phyloP scores from a whole-genome alignment of 2,113 vertebrate species.

The Neotoma lepida region DNA sequence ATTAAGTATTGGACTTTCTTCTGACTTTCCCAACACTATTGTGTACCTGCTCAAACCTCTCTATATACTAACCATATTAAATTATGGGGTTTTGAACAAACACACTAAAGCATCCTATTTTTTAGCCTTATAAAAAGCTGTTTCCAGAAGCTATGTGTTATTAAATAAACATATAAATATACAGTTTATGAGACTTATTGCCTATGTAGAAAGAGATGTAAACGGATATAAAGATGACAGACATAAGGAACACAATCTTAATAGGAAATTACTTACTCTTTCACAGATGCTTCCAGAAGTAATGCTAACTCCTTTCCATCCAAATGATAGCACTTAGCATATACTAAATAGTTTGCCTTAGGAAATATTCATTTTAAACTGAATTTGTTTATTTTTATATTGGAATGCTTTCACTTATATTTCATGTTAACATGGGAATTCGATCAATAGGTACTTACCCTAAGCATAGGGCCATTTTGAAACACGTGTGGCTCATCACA shows the following conservation, averaged over 20 bases:
- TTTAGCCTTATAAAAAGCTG: not conserved
- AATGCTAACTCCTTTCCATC: not conserved
- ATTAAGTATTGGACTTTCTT: not conserved
- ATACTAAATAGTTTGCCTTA: not conserved
- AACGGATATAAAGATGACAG: not conserved
- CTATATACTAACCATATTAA: not conserved
- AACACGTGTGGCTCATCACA: slow-evolving; percentile 95
- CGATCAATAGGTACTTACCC: slow-evolving; percentile 85
- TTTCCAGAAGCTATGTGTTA: not conserved
- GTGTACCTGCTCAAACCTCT: not conserved
- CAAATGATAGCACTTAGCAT: not conserved
- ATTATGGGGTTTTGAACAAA: not conserved
- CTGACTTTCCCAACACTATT: not conserved
- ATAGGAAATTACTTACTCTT: not conserved
- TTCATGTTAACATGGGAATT: not conserved
- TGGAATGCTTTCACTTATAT: not conserved
- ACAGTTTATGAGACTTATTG: not conserved
- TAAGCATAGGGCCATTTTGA: slow-evolving; percentile 94
- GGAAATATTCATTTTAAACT: not conserved
- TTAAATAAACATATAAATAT: not conserved
- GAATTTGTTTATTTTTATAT: not conserved
- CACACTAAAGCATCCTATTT: not conserved
- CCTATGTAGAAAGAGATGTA: not conserved
- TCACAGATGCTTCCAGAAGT: not conserved
- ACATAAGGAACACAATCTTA: not conserved